Evolutionary conservation across 1,140 invertebrate species (phyloP), one percentile per base, ranked within the genome.

Genomic region (Holcopasites calliopsidis): DNA sequence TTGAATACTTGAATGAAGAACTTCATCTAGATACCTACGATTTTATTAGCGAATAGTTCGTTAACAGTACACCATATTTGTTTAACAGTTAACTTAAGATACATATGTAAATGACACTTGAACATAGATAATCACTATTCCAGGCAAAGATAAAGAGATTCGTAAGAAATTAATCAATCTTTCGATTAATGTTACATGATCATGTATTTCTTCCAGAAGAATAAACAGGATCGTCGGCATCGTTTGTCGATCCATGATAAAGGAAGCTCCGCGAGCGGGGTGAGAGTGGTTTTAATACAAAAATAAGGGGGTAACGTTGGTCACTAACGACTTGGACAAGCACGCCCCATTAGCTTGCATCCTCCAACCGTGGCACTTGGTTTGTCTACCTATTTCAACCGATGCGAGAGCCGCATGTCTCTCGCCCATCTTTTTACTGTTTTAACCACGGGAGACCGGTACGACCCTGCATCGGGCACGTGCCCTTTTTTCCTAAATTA

Each of bases 201-300:
- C n/a, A n/a, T n/a, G n/a, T n/a, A 57, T 8, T 50, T 75, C 40
- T 86, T 83, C 73, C 72, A 44, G 55, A 33, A 71, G 77, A 84
- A 87, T 89, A 85, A 87, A 82, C 85, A 44, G 70, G 77, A 87
- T 87, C 79, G 80, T 44, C 57, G 28, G 4, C 16, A n/a, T 52
- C 38, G 38, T 44, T 40, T 11, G 71, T 44, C 42, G 54, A 66
- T n/a, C 66, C 54, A 62, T 74, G 57, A 86, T 83, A 81, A 72
- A 68, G 58, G 33, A 23, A 72, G 21, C 49, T 21, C 18, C 4
- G 74, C 16, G 44, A 62, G 21, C 23, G 5, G 16, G 44, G 28
- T 16, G 58, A 80, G 84, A 83, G 70, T 83, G 82, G 87, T 88
- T 89, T 90, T 88, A 88, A 89, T 89, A 83, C 77, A 88, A 88